Evolutionary conservation across 64 coral and sea anemone genomes (phyloP).

Genomic region (Hydrozoanthus tunicans): DNA sequence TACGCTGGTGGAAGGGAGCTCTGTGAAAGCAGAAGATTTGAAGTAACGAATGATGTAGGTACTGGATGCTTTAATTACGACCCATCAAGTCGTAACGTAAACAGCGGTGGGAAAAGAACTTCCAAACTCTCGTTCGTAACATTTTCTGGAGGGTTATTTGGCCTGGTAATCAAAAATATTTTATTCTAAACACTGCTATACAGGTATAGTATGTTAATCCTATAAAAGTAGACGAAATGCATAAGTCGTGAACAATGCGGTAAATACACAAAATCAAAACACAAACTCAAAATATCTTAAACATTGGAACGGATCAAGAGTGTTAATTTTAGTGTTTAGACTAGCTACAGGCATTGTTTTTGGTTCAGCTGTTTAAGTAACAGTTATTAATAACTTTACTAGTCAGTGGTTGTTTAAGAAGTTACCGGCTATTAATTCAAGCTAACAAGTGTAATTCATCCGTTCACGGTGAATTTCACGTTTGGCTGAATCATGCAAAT

Average conservation of each 20-base stretch:
- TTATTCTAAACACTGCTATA: background rate
- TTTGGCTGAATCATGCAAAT: conserved; percentile 14
- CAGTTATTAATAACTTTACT: background rate
- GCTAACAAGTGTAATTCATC: background rate
- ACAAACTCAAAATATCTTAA: background rate
- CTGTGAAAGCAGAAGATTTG: conserved; percentile 76
- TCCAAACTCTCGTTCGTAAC: background rate
- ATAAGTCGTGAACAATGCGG: background rate
- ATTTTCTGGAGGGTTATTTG: conserved; percentile 36
- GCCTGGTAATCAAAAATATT: background rate
- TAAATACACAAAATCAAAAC: background rate
- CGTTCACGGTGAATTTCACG: background rate
- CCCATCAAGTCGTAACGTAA: conserved; percentile 17
- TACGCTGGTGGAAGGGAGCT: conserved; percentile 84
- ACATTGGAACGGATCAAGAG: conserved; percentile 6
- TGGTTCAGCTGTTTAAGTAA: background rate
- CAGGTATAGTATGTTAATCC: background rate
- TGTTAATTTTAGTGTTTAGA: conserved; percentile 8
- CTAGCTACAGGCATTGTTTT: background rate
- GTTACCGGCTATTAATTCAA: background rate
- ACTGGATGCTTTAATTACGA: conserved; percentile 52
- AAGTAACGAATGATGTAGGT: conserved; percentile 21
- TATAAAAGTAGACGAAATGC: background rate
- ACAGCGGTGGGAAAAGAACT: conserved; percentile 12
- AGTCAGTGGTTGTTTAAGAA: background rate